phyloP scores from a whole-genome alignment of 1,140 invertebrate genomes.

The Chionoecetes opilio region DNA sequence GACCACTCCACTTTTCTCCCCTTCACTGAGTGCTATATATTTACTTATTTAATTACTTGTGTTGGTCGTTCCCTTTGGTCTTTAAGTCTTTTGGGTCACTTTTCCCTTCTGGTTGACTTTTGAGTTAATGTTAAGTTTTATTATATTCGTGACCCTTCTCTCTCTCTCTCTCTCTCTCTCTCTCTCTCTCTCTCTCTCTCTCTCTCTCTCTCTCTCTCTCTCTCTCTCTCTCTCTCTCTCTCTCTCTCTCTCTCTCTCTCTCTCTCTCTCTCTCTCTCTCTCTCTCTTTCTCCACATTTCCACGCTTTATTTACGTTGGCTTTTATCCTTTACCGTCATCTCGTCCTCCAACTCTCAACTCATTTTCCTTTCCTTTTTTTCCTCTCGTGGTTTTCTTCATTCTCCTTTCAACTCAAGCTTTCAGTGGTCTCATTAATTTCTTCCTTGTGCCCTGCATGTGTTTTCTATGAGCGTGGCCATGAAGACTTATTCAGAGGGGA shows the following conservation, averaged over 20 bases:
- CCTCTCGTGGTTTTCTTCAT: not conserved
- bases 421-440: not conserved
- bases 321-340: not conserved
- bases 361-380: not conserved
- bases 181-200: not conserved
- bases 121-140: no score
- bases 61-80: no score
- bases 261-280: not conserved
- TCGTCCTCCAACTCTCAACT: not conserved
- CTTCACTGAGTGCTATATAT: no score
- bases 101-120: no score
- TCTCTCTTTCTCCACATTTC: not conserved
- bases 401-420: not conserved
- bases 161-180: slow-evolving; percentile 43
- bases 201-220: slow-evolving; percentile 14
- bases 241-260: not conserved
- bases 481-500: not conserved
- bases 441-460: not conserved
- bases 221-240: not conserved
- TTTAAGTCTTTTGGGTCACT: no score
- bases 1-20: no score
- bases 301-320: not conserved
- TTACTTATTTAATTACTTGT: no score
- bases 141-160: not conserved
- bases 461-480: not conserved